These are phyloP conservation scores for Cephus nigrinus DNA, from an alignment of 2,888 invertebrate species.

Conservation along the genomic window DNA sequence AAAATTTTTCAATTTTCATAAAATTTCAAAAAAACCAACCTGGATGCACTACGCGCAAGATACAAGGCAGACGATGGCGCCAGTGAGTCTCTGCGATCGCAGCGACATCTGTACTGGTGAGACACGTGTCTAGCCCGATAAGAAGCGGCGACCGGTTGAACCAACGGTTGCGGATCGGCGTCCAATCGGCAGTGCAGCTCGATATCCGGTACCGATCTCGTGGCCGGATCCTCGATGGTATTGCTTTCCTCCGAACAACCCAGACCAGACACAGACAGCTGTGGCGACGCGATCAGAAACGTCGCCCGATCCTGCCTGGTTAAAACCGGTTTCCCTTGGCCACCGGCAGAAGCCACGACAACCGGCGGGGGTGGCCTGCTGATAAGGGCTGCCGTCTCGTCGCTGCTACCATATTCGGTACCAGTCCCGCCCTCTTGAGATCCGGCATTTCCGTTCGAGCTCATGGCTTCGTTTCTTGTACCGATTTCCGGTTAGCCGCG, in stretches of 20 bases:
- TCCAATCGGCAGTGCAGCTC: slow-evolving; percentile 80
- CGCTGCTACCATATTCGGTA: slow-evolving; percentile 72
- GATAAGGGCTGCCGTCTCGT: slow-evolving; percentile 85
- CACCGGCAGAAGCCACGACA: slow-evolving; percentile 45
- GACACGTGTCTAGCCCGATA: slow-evolving; percentile 20
- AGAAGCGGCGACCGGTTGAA: slow-evolving; percentile 16
- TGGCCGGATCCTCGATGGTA: slow-evolving; percentile 76
- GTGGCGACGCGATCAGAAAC: slow-evolving; percentile 75
- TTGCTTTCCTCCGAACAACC: slow-evolving; percentile 84
- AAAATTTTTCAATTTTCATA: neutral
- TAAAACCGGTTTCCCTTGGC: slow-evolving; percentile 77
- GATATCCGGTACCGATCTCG: slow-evolving; percentile 84
- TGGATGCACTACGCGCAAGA: slow-evolving; percentile 86
- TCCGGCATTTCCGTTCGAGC: slow-evolving; percentile 56
- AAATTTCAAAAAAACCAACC: slow-evolving; percentile 40
- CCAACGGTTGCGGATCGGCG: slow-evolving; percentile 63
- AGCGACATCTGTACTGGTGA: slow-evolving; percentile 71
- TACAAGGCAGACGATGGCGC: slow-evolving; percentile 80
- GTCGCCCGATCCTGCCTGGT: slow-evolving; percentile 90
- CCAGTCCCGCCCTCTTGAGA: slow-evolving; percentile 58
- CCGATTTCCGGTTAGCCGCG: slow-evolving; percentile 24
- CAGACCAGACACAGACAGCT: slow-evolving; percentile 75
- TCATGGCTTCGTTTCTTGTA: slow-evolving; percentile 47
- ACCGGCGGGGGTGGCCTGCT: slow-evolving; percentile 73
- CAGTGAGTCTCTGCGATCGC: slow-evolving; percentile 85